Evolutionary conservation across 2,888 invertebrate genomes (phyloP).

Genomic region (Pyrgus malvae): DNA sequence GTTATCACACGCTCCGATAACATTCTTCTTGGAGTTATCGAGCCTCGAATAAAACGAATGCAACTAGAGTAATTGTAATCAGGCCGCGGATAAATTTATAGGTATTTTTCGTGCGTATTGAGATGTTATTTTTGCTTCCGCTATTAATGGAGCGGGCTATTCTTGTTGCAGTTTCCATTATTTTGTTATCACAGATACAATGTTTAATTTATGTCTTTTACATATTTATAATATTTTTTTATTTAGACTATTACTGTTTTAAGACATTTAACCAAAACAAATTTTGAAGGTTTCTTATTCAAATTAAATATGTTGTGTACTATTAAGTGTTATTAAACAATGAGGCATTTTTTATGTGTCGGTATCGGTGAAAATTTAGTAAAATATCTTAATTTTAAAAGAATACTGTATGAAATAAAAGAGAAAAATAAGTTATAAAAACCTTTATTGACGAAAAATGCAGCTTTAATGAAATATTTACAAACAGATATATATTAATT

Average conservation of each 20-base stretch:
- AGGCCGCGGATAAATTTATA: constrained; percentile 4
- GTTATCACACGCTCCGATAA: constrained; percentile 43
- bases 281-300: too few relatives aligned
- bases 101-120: constrained; percentile 1
- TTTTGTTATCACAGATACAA: neutral
- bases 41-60: constrained; percentile 17
- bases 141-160: constrained; percentile 8
- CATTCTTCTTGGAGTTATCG: constrained; percentile 35
- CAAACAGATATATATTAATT: constrained; percentile 30
- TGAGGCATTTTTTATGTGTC: too few relatives aligned
- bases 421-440: neutral
- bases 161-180: neutral
- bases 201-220: neutral
- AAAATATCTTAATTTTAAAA: too few relatives aligned
- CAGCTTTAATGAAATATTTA: neutral
- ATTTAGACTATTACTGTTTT: too few relatives aligned
- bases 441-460: too few relatives aligned
- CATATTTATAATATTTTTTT: neutral
- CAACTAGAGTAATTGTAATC: constrained; percentile 27
- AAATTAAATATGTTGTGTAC: too few relatives aligned
- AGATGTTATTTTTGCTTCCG: neutral
- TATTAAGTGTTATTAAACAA: too few relatives aligned
- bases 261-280: too few relatives aligned
- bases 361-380: too few relatives aligned
- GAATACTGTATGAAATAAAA: neutral